Conservation (phyloP, 2,113 vertebrate species). For the Anhinga anhinga region DNA sequence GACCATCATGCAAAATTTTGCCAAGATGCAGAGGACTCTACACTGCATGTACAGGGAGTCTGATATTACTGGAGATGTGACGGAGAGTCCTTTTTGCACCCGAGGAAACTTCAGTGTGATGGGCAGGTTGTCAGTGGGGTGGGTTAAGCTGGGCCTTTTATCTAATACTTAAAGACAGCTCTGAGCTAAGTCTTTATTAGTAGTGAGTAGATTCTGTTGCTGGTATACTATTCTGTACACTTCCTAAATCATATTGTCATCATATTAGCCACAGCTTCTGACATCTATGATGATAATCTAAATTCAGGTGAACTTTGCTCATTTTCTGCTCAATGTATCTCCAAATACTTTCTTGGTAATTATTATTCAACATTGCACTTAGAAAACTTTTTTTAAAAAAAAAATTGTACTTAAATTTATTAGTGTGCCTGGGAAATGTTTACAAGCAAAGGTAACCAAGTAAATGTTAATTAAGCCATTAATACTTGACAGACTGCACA, state of each 20-base stretch:
- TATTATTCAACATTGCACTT: background rate
- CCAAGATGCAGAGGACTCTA: background rate
- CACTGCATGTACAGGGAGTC: fast-evolving
- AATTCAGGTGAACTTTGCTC: background rate
- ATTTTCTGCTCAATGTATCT: background rate
- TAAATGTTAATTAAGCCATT: background rate
- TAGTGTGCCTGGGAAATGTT: background rate
- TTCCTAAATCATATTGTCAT: background rate
- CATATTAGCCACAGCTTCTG: background rate
- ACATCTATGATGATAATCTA: background rate
- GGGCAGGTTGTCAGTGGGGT: background rate
- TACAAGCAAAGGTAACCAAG: background rate
- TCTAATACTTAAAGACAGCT: background rate
- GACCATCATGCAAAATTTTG: background rate
- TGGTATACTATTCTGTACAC: background rate
- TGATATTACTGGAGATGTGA: background rate
- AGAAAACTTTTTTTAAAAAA: background rate
- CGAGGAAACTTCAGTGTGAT: background rate
- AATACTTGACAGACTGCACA: background rate
- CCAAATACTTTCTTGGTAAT: fast-evolving
- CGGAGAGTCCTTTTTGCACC: background rate
- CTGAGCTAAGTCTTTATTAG: background rate
- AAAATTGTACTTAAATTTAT: background rate
- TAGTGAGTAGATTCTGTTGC: background rate
- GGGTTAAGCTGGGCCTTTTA: background rate